Conservation (phyloP, 1,140 invertebrate species). For the Drosophila carrolli region DNA sequence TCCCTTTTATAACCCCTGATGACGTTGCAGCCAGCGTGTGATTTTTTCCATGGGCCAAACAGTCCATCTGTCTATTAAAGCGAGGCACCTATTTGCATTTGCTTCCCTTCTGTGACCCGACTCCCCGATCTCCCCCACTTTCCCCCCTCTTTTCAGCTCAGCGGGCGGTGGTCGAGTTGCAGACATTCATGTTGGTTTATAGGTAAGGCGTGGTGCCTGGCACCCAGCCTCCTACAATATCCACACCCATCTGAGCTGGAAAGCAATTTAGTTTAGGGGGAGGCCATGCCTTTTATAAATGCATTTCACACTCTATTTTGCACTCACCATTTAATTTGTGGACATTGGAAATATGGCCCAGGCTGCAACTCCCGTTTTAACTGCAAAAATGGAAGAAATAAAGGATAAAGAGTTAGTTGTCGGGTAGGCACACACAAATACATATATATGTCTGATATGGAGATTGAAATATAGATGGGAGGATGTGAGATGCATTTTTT, state of each 20-base stretch:
- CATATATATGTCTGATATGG: neutral
- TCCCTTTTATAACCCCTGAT: slow-evolving; percentile 10
- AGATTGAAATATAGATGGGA: slow-evolving; percentile 2
- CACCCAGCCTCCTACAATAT: neutral
- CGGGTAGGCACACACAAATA: neutral
- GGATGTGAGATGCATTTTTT: neutral
- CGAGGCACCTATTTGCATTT: slow-evolving; percentile 68
- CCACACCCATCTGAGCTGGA: slow-evolving; percentile 34
- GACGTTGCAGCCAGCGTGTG: slow-evolving; percentile 42
- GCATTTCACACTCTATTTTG: slow-evolving; percentile 67
- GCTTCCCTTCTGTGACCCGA: slow-evolving; percentile 19
- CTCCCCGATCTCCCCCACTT: neutral
- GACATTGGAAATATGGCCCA: slow-evolving; percentile 43
- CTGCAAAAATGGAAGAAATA: slow-evolving; percentile 11
- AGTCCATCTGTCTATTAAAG: slow-evolving; percentile 34
- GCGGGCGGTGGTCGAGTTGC: slow-evolving; percentile 20
- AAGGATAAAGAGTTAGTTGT: neutral
- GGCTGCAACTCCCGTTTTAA: slow-evolving; percentile 35
- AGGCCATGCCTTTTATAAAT: slow-evolving; percentile 44
- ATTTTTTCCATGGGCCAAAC: slow-evolving; percentile 28
- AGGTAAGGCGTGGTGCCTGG: slow-evolving; percentile 29
- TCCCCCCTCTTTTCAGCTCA: slow-evolving; percentile 8
- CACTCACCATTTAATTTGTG: slow-evolving; percentile 77
- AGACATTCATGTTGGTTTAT: slow-evolving; percentile 79
- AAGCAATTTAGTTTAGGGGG: slow-evolving; percentile 70